Evolutionary conservation across 2,113 vertebrate genomes (phyloP), one percentile per base, ranked within the genome.

Genomic region (Meleagris gallopavo): DNA sequence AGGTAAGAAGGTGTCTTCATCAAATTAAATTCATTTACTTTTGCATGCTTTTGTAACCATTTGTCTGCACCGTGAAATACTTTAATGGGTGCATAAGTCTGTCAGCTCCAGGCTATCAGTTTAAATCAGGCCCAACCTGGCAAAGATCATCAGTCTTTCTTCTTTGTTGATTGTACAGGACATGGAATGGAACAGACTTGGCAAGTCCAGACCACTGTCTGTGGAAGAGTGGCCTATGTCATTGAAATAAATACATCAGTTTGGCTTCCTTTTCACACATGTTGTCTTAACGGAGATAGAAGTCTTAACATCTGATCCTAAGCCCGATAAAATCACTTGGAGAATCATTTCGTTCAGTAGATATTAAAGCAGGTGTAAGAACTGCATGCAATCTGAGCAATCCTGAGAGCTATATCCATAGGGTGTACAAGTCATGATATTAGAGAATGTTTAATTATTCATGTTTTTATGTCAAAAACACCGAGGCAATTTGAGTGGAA

Each of bases 181-280:
- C 6, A 3, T 10, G 52, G 40, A 11, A 40, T 29, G 57, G 61
- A 77, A 71, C 17, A 6, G 9, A 52, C 34, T 17, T 74, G 55
- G 48, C 34, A 61, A 36, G 32, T 71, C 27, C 64, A 52, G 43
- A 34, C 86, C 55, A 9, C 20, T 5, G 34, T 48, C 46, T 66
- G 32, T 54, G 70, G 69, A 20, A 72, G 32, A 52, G 15, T 21
- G 61, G 17, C 32, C 27, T 18, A 6, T 17, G 11, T 29, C 41
- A 41, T 1, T 38, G 55, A 32, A 71, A 5, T 21, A 5, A 66
- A 24, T 25, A 11, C 41, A 14, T 10, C n/a, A 8, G 30, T 67
- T 57, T 3, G 8, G 3, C 50, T 86, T 57, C 25, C 70, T 52
- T 64, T 20, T 52, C 18, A 7, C 46, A 46, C 0, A 0, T n/a